A percentile compares a stretch with the other conserved stretches of the same genome.
These are phyloP conservation scores for Cyprinus carpio DNA, from an alignment of 2,113 vertebrate species.

Conservation along the genomic window DNA sequence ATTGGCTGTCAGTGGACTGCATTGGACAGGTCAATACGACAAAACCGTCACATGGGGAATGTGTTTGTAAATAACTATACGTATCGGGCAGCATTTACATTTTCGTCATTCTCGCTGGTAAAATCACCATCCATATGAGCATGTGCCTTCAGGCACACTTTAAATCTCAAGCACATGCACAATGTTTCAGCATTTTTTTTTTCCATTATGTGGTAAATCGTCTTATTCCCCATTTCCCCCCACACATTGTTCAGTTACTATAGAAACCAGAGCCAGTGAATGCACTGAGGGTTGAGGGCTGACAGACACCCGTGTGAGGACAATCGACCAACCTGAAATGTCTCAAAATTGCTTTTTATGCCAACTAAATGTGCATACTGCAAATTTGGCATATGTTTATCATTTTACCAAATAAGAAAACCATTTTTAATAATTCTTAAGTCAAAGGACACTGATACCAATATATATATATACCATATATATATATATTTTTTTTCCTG, in stretches of 20 bases:
- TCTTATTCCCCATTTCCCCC: constrained; percentile 44
- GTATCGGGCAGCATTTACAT: neutral
- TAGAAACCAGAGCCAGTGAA: constrained; percentile 60
- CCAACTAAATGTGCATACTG: neutral
- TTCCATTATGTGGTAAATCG: constrained; percentile 47
- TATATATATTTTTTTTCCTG: too few relatives aligned
- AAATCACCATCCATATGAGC: neutral
- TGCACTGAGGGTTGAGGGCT: constrained; percentile 30
- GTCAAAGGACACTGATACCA: too few relatives aligned
- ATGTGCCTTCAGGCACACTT: constrained; percentile 12
- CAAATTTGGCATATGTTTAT: neutral
- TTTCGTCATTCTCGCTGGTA: neutral
- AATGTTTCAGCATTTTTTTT: neutral
- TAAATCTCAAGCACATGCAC: neutral
- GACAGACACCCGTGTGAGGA: constrained; percentile 26
- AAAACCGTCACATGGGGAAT: too few relatives aligned
- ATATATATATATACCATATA: too few relatives aligned
- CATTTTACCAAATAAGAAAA: neutral
- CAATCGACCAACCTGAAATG: constrained; percentile 30
- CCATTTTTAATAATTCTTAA: too few relatives aligned
- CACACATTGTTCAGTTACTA: constrained; percentile 51
- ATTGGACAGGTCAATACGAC: neutral
- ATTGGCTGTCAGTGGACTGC: constrained; percentile 40
- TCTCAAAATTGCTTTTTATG: constrained; percentile 4
- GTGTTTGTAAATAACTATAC: neutral